Conservation (phyloP, 2,888 invertebrate species). For the Abrostola tripartita region DNA sequence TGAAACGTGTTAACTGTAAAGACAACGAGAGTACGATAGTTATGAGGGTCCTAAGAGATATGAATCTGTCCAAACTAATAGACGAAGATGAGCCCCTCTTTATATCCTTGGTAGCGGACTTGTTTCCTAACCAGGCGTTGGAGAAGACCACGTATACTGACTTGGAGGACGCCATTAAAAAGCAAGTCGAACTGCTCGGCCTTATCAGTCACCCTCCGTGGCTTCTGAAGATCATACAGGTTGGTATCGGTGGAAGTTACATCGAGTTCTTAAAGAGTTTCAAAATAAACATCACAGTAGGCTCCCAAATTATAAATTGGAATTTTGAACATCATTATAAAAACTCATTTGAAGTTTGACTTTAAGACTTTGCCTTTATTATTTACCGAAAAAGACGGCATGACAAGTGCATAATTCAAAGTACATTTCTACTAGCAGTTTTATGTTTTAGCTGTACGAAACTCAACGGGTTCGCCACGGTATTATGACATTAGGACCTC, state of each 20-base stretch:
- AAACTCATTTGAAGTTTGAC: too few species aligned
- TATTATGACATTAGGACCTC: conserved; percentile 98
- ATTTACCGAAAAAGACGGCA: too few species aligned
- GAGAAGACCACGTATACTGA: conserved; percentile 97
- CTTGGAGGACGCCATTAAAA: conserved; percentile 95
- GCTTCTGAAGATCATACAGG: conserved; percentile 97
- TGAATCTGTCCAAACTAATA: conserved; percentile 98
- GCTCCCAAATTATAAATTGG: too few species aligned
- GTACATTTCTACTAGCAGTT: neutral
- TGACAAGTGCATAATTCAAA: too few species aligned
- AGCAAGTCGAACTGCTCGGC: conserved; percentile 93
- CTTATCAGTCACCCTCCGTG: conserved; percentile 98
- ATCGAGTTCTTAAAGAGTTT: too few species aligned
- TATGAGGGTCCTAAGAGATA: conserved; percentile 98
- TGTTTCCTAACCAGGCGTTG: conserved; percentile 97
- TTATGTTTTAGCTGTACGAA: conserved; percentile 93
- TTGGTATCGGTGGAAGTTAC: conserved; percentile 60
- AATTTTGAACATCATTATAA: too few species aligned
- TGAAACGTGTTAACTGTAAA: conserved; percentile 96
- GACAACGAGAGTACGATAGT: conserved; percentile 98
- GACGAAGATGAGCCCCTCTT: conserved; percentile 99
- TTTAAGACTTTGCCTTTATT: too few species aligned
- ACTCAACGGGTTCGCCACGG: conserved; percentile 98
- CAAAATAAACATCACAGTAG: too few species aligned
- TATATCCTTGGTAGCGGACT: conserved; percentile 97